Evolutionary conservation across 1,140 invertebrate genomes (phyloP).

Genomic region (Cataglyphis hispanica): DNA sequence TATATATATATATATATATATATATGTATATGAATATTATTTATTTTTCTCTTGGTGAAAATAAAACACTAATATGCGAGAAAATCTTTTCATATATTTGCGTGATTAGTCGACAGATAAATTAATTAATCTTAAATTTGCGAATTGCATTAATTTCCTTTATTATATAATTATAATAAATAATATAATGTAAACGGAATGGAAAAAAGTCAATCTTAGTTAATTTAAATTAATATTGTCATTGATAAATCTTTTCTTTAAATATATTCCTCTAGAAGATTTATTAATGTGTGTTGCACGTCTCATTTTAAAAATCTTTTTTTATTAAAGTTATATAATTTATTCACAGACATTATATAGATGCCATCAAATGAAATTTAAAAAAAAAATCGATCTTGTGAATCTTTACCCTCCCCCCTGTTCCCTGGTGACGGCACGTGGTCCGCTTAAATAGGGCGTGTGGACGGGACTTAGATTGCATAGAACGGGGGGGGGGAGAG

Average conservation of each 20-base stretch:
- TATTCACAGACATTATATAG: background rate
- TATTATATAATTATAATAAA: background rate
- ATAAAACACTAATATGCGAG: background rate
- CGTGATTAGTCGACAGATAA: background rate
- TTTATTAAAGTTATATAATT: background rate
- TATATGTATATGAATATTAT: background rate
- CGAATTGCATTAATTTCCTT: background rate
- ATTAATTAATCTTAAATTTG: conserved; percentile 5
- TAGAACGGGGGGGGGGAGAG: conserved; percentile 70
- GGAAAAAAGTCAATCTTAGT: background rate
- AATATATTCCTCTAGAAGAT: too few relatives aligned
- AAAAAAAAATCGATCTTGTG: conserved; percentile 45
- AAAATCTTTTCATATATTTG: background rate
- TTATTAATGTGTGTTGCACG: background rate
- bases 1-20: background rate
- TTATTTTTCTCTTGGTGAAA: background rate
- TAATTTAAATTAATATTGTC: background rate
- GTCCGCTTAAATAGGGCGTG: conserved; percentile 67
- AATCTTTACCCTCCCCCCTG: conserved; percentile 38
- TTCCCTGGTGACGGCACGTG: conserved; percentile 45
- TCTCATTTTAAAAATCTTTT: background rate
- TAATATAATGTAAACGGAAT: background rate
- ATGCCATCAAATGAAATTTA: background rate
- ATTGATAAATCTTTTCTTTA: too few relatives aligned
- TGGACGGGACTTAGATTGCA: conserved; percentile 73